Evolutionary conservation across 2,113 vertebrate species (phyloP).

Genomic region (Physeter macrocephalus): DNA sequence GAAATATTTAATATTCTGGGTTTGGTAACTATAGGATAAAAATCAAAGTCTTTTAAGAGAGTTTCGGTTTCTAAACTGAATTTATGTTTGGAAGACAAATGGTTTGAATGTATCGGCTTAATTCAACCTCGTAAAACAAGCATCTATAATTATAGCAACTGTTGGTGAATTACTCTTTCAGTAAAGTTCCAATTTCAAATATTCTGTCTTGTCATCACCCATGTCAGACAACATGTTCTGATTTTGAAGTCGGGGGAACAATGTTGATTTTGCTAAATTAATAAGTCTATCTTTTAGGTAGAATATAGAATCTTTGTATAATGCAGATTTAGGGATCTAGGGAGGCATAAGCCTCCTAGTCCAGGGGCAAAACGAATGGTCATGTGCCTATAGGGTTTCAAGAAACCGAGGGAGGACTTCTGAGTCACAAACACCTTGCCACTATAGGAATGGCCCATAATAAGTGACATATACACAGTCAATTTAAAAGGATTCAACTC

Average conservation of each 20-base stretch:
- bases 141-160: neutral
- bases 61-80: neutral
- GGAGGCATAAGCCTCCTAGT: rapidly evolving
- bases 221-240: neutral
- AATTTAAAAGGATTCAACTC: neutral
- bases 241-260: neutral
- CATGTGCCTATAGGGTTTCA: neutral
- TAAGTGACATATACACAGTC: neutral
- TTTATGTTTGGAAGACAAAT: neutral
- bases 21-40: neutral
- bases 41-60: neutral
- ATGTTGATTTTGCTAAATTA: neutral
- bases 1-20: neutral
- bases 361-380: neutral
- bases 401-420: too few relatives aligned
- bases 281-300: neutral
- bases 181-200: neutral
- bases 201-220: neutral
- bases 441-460: rapidly evolving
- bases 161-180: neutral
- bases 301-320: neutral
- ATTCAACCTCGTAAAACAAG: neutral
- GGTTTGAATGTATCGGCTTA: neutral
- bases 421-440: neutral
- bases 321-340: neutral